phyloP scores from a whole-genome alignment of 2,888 invertebrate genomes.

The Pasiphila rectangulata region DNA sequence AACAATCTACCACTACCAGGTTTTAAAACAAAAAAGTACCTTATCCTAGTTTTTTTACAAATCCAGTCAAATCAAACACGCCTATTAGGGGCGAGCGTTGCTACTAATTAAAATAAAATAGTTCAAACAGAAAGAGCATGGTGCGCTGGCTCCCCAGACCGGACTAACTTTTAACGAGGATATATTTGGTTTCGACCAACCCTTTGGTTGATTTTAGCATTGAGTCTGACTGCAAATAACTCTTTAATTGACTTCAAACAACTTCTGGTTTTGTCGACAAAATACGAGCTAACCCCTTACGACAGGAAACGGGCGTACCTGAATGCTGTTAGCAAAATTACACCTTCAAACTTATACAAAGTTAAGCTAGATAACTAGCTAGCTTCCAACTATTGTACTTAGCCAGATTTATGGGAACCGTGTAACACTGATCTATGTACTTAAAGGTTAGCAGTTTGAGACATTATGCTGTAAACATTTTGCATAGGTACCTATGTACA shows the following conservation, averaged over 20 bases:
- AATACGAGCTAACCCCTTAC: conserved; percentile 41
- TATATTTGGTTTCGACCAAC: conserved; percentile 78
- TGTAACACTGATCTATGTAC: conserved; percentile 2
- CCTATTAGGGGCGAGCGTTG: conserved; percentile 65
- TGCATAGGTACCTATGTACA: too few relatives aligned
- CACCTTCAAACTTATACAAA: conserved; percentile 25
- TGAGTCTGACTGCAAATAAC: conserved; percentile 78
- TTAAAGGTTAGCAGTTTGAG: too few relatives aligned
- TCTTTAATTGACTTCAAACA: conserved; percentile 78
- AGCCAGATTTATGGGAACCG: conserved; percentile 20
- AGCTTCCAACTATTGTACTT: conserved; percentile 24
- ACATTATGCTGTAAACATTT: not conserved
- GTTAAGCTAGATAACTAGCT: conserved; percentile 22
- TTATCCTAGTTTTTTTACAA: too few relatives aligned
- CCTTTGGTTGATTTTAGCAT: conserved; percentile 79
- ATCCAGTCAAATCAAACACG: conserved; percentile 60
- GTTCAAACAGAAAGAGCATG: conserved; percentile 66
- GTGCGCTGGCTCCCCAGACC: conserved; percentile 48
- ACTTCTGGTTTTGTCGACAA: conserved; percentile 62
- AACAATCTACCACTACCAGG: too few relatives aligned
- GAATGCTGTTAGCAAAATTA: conserved; percentile 32
- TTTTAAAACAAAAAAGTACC: too few relatives aligned
- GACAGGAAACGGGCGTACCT: conserved; percentile 34
- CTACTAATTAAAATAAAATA: conserved; percentile 80
- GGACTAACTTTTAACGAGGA: conserved; percentile 80